A percentile compares a stretch with the other conserved stretches of the same genome.
Conservation (phyloP, 2,113 vertebrate species). For the Athene noctua region DNA sequence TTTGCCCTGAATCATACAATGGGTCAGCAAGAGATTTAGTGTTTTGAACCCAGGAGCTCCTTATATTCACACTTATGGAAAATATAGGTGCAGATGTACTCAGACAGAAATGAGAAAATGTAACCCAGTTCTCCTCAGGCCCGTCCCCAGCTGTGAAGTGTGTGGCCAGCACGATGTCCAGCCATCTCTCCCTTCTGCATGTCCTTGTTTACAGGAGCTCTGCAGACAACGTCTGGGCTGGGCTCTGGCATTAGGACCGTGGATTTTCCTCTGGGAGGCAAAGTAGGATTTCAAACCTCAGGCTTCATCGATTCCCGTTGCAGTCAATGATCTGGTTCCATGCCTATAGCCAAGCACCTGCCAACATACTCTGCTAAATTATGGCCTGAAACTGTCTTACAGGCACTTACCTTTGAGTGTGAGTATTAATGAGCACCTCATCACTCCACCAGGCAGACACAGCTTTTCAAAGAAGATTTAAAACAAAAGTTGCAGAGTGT, state of each 20-base stretch:
- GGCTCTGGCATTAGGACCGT: neutral
- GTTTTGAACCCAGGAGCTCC: neutral
- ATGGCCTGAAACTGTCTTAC: neutral
- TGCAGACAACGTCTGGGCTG: neutral
- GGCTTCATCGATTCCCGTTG: neutral
- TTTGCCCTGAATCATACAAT: neutral
- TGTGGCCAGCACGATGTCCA: neutral
- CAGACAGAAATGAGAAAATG: neutral
- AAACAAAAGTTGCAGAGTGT: neutral
- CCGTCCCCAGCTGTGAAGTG: neutral
- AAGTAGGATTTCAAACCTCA: neutral
- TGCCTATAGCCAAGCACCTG: neutral
- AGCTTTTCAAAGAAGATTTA: neutral
- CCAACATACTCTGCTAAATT: neutral
- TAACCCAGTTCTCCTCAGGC: neutral
- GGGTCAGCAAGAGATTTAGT: neutral
- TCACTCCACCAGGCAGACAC: neutral
- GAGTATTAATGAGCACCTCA: rapidly evolving
- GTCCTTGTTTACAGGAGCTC: rapidly evolving
- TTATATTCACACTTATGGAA: neutral
- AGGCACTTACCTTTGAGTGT: neutral
- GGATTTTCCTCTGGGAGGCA: neutral
- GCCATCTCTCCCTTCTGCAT: neutral
- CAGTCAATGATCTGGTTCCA: neutral
- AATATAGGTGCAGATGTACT: neutral